Conservation (phyloP, 2,113 vertebrate species). For the Cololabis saira region DNA sequence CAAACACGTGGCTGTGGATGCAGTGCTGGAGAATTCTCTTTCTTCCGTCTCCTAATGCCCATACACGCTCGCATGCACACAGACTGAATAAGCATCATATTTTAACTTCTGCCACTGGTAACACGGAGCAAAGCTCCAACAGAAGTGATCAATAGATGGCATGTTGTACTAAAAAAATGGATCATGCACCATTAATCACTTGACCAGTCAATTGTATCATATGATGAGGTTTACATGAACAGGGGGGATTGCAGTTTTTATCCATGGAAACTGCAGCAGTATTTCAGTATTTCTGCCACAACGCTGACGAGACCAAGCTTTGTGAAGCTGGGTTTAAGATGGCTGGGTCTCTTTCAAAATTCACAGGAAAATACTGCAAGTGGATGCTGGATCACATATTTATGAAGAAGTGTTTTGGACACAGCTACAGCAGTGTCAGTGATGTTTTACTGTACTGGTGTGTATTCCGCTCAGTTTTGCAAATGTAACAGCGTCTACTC, state of each 20-base stretch:
- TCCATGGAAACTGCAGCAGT: not conserved
- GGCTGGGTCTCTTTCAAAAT: not conserved
- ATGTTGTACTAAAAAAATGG: slow-evolving; percentile 23
- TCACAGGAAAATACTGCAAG: slow-evolving; percentile 1
- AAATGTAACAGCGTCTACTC: too few species aligned
- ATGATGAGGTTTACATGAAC: slow-evolving; percentile 46
- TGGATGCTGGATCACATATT: not conserved
- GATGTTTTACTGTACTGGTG: too few species aligned
- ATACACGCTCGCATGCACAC: slow-evolving; percentile 5
- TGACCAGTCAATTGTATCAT: slow-evolving; percentile 21
- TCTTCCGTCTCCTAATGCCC: slow-evolving; percentile 45
- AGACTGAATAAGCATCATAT: slow-evolving; percentile 17
- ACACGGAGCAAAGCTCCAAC: slow-evolving; percentile 17
- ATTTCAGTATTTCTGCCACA: slow-evolving; percentile 25
- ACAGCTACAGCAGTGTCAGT: not conserved
- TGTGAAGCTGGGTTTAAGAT: slow-evolving; percentile 3
- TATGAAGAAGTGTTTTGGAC: not conserved
- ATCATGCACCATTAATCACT: slow-evolving; percentile 47
- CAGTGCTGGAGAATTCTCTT: slow-evolving; percentile 45
- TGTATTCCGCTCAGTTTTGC: too few species aligned
- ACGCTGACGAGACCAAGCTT: not conserved
- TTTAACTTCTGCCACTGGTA: slow-evolving; percentile 22
- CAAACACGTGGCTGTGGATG: slow-evolving; percentile 65
- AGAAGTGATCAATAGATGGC: slow-evolving; percentile 47
- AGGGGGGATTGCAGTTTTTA: slow-evolving; percentile 30